Base-by-base conservation (phyloP, 92 coral and sea anemone species). In the Siderastrea siderea region DNA sequence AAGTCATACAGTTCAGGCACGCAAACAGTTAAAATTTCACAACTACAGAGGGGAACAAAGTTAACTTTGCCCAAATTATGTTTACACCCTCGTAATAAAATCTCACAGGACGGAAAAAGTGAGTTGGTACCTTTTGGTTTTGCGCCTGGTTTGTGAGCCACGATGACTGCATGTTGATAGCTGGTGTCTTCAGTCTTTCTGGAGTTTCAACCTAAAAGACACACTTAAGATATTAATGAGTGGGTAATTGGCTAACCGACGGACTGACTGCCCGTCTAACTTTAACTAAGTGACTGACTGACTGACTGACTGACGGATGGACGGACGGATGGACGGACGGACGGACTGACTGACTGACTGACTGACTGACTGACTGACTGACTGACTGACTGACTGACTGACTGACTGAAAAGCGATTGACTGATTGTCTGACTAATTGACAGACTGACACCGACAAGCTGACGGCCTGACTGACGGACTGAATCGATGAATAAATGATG, bases 151-250 rank as follows among this genome's bases (percentile, higher is more conserved):
- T 97, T 72, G 96, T 94, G 54, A 97, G 79, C 99, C 99, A 97
- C 0, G 99, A 93, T 1, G 99, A 97, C 52, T 94, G 95, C 53
- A 92, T 94, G 65, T 95, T 94, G 48, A 95, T 91, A 9, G 99
- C 96, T 2, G 99, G 99, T 12, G 99, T 98, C 78, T 86, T 95
- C 6, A 98, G 92, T 69, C 98, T 88, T 76, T 95, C 99, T 9
- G 99, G 99, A 53, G 98, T 92, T 49, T 98, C 98, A 70, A 98
- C 84, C 98, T 95, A 50, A 14, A 58, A 64, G 38, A 26, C 38
- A 26, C 0, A 26, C 38, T 26, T 26, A 26, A 0, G 38, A 26
- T 26, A 26, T 26, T 26, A 26, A 26, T 15, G 53, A 66, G 7
- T 44, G 47, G 16, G 1, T 44, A n/a, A 17, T n/a, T 66, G 47